Evolutionary conservation across 30 jellyfish, hydroid and myxozoan species (phyloP), one percentile per base, ranked within the genome.

Genomic region (Aurelia coerulea): DNA sequence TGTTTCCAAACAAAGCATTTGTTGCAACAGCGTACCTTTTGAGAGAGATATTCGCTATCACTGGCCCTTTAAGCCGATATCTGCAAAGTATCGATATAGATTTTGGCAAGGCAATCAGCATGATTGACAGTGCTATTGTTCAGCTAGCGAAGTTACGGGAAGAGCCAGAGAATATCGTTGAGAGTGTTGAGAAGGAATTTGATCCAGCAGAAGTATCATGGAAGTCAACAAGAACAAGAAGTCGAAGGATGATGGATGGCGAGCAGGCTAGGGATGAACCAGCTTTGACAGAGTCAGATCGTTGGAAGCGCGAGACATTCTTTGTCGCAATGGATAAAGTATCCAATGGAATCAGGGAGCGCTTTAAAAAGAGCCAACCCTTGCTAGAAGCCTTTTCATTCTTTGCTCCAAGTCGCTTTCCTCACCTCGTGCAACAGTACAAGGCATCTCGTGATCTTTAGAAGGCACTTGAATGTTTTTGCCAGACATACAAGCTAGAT

Each of bases 271-370:
- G 39, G 39, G 56, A 75, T 23, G 86, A 75, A 13, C 86, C 86
- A 75, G 86, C 86, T 75, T 42, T 75, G 31, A 23, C 78, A 75
- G 29, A 42, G 17, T 15, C 78, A 60, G 88, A 78, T 78, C 80
- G 18, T 74, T 78, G 80, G 88, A 78, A 78, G 88, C 84, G 91
- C 19, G 84, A 81, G 56, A 69, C 73, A 35, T 49, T 67, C 72
- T 81, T 29, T 81, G 83, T 81, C 65, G 84, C 84, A 67, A 51
- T 81, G 91, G 86, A 81, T 81, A 65, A 81, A 68, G 81, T 81
- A 0, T 78, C 88, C 65, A 78, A 23, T 64, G 90, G 90, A 79
- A 65, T 80, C 52, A 65, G 73, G 62, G 86, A 80, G 82, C 71
- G 90, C 13, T 78, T 78, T 60, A 23, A 29, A 15, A 64, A 78